phyloP scores from a whole-genome alignment of 2,888 invertebrate species.

The Diadegma fenestrale region DNA sequence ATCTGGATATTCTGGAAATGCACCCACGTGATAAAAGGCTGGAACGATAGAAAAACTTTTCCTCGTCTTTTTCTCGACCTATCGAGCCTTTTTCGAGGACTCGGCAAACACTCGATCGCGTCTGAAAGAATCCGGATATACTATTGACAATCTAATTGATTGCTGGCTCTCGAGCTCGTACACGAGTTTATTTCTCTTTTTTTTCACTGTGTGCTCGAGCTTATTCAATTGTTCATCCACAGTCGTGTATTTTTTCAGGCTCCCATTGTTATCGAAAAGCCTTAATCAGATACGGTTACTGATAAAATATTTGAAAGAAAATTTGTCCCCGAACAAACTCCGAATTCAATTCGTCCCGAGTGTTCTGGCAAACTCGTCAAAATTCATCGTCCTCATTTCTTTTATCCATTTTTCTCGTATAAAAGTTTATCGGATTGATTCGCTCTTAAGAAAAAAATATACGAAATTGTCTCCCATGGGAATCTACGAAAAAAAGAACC shows the following conservation, averaged over 20 bases:
- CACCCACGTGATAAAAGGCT: conserved; percentile 14
- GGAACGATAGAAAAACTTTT: conserved; percentile 43
- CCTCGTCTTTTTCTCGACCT: conserved; percentile 26
- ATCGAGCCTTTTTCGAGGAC: conserved; percentile 72
- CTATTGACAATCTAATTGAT: conserved; percentile 78
- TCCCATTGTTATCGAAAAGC: background rate
- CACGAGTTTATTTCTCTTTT: conserved; percentile 7
- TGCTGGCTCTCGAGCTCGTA: conserved; percentile 71
- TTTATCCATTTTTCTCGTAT: background rate
- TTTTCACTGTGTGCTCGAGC: background rate
- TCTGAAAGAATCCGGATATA: conserved; percentile 64
- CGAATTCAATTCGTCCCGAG: background rate
- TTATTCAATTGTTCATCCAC: conserved; percentile 17
- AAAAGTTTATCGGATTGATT: background rate
- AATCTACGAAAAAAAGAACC: background rate
- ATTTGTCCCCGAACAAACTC: background rate
- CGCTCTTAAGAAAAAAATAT: background rate
- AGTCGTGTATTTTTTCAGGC: conserved; percentile 3
- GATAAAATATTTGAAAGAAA: background rate
- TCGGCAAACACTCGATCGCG: conserved; percentile 77
- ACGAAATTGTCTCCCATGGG: background rate
- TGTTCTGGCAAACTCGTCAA: background rate
- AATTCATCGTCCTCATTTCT: background rate
- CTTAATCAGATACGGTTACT: background rate
- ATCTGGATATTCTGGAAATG: conserved; percentile 10